Percentiles rank a stretch among this genome's conserved stretches.
These are phyloP conservation scores for Tricholaema leucomelas DNA, from an alignment of 2,113 vertebrate species.

Conservation along the genomic window DNA sequence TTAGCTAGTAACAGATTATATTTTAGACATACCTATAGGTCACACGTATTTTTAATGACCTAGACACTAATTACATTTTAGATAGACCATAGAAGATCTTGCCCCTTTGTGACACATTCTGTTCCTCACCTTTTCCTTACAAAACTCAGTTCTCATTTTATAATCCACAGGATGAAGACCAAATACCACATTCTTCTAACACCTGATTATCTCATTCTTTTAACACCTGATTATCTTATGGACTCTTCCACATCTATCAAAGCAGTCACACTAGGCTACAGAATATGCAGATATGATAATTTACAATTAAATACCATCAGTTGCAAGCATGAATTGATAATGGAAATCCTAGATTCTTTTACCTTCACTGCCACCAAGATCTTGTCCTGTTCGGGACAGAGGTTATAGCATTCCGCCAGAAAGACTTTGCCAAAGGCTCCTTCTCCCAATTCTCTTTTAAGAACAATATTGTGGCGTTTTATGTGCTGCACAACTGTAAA, in stretches of 20 bases:
- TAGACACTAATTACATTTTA: slow-evolving; percentile 66
- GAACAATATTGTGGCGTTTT: slow-evolving; percentile 96
- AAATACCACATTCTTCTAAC: neutral
- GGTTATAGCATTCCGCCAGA: slow-evolving; percentile 96
- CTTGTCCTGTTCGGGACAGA: slow-evolving; percentile 93
- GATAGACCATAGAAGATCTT: slow-evolving; percentile 22
- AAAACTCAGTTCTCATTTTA: neutral
- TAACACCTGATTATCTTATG: slow-evolving; percentile 1
- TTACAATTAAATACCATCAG: slow-evolving; percentile 12
- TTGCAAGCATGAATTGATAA: slow-evolving; percentile 24
- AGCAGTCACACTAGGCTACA: neutral
- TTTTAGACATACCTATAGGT: neutral
- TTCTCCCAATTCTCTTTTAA: slow-evolving; percentile 97
- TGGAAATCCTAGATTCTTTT: slow-evolving; percentile 55
- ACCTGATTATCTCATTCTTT: too few species aligned
- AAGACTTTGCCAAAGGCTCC: slow-evolving; percentile 99
- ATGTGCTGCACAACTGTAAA: slow-evolving; percentile 96
- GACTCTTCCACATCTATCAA: neutral
- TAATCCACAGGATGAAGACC: neutral
- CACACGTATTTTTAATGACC: slow-evolving; percentile 75
- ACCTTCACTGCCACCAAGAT: slow-evolving; percentile 99
- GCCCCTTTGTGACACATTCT: neutral
- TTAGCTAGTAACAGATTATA: neutral
- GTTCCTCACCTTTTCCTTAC: neutral
- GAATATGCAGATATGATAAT: neutral